Base-by-base conservation (phyloP, 2,113 vertebrate species). In the Panthera uncia region DNA sequence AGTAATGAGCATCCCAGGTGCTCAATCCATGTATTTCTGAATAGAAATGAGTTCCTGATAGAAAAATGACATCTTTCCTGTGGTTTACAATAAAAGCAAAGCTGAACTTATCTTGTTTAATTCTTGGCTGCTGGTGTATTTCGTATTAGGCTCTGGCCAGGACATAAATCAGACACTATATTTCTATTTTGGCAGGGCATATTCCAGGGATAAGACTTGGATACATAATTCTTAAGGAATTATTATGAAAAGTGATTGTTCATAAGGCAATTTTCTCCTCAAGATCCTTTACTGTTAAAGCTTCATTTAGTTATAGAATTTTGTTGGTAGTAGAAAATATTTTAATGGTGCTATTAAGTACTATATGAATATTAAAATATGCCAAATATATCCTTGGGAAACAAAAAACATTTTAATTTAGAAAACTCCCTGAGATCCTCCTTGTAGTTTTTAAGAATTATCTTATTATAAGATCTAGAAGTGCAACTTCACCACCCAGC, bases 181-280 rank as follows among this genome's bases (percentile, higher is more conserved):
- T 84, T 71, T 91, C 69, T 93, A 6, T 66, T 94, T 91, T 93
- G 81, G 85, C n/a, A 80, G 50, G 29, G 48, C 21, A 21, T 31
- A 29, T 63, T 87, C 25, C 63, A 23, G 36, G 85, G 45, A 33
- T 96, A 96, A 91, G 85, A 93, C 11, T 79, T 48, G 33, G n/a
- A 81, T 38, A 38, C 63, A 90, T 66, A 92, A 95, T 97, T 92
- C 79, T 89, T 73, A 90, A 85, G n/a, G 82, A 78, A 91, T 89
- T 66, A 78, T 55, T 52, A 71, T 95, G 66, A 79, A 48, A 95
- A 91, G 41, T 55, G 16, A 10, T 76, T 78, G 45, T n/a, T 94
- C 57, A 89, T 69, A 36, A 74, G 48, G 48, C 78, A 63, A 38
- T 94, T 94, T n/a, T 91, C 50, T 66, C 89, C 45, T 89, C 27